Percentiles rank a stretch among this genome's conserved stretches.
Conservation (phyloP, 2,797 vertebrate species). For the Galago senegalensis region DNA sequence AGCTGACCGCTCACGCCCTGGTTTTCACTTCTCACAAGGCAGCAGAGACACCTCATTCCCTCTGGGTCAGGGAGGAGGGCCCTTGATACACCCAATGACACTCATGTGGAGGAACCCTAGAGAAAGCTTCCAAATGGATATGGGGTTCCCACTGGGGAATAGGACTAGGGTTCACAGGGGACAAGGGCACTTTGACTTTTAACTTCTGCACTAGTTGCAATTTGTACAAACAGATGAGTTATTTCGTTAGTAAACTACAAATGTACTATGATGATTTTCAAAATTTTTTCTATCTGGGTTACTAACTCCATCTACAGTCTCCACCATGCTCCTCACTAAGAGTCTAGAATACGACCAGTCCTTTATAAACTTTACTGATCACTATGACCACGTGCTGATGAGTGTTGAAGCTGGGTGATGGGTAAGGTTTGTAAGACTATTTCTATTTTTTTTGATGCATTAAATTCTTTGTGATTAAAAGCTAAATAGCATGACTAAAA, state of each 20-base stretch:
- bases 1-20: neutral
- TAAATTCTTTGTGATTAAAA: neutral
- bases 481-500: neutral
- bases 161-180: neutral
- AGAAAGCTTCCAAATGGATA: neutral
- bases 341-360: neutral
- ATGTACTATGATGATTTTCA: neutral
- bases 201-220: neutral
- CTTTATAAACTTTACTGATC: neutral
- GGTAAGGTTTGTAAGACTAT: neutral
- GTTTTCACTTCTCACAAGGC: neutral
- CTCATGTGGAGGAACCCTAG: neutral
- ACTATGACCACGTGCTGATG: neutral
- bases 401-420: neutral
- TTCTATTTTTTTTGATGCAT: neutral
- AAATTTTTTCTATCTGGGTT: neutral
- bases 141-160: neutral
- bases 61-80: neutral
- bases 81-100: neutral
- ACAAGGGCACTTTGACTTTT: neutral
- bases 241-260: slow-evolving; percentile 2
- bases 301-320: neutral
- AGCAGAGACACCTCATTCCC: neutral
- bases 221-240: neutral
- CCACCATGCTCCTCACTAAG: neutral